These are phyloP conservation scores for Digitonthophagus gazella DNA, from an alignment of 2,888 invertebrate species.

Conservation along the genomic window DNA sequence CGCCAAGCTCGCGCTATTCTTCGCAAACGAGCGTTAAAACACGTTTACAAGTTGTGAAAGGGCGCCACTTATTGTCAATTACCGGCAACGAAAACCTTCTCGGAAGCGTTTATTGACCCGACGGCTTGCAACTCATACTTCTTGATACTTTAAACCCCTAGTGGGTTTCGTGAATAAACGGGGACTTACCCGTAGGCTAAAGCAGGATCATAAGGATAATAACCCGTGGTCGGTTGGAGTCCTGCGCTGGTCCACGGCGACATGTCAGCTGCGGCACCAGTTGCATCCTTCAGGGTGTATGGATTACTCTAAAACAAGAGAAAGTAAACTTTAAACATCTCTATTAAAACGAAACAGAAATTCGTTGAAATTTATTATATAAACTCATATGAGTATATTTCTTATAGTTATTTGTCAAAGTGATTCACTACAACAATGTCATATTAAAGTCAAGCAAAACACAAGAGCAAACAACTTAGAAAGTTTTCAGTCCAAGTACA, in stretches of 20 bases:
- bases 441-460: background rate
- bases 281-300: conserved; percentile 80
- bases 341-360: no score
- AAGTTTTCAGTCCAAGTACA: background rate
- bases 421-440: background rate
- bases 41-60: background rate
- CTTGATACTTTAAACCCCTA: background rate
- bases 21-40: background rate
- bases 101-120: background rate
- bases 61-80: background rate
- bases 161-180: background rate
- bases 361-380: no score
- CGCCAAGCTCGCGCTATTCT: background rate
- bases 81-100: background rate
- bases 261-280: conserved; percentile 81
- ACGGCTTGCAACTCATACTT: background rate
- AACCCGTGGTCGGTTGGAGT: conserved; percentile 85
- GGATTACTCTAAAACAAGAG: conserved; percentile 77
- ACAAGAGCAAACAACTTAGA: background rate
- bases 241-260: conserved; percentile 90
- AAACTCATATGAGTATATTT: no score
- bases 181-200: conserved; percentile 86
- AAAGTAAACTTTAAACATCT: no score
- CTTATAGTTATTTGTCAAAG: background rate
- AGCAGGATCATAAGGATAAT: conserved; percentile 92